Percentiles rank a stretch among this genome's conserved stretches.
Evolutionary conservation across 1,140 invertebrate genomes (phyloP).

Genomic region (Nasonia giraulti): DNA sequence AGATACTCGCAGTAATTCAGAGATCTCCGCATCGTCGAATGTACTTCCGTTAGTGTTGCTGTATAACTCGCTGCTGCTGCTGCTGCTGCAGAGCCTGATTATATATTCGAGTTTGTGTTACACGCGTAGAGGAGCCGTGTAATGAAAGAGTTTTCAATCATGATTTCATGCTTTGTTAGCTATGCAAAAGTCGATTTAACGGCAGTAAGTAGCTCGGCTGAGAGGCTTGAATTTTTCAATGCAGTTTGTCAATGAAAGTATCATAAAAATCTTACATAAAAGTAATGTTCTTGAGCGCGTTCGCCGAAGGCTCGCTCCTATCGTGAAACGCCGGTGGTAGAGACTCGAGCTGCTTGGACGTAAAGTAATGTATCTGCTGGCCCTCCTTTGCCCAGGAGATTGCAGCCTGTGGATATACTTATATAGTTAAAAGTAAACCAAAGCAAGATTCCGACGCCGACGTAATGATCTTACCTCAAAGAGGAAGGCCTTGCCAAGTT

Average conservation of each 20-base stretch:
- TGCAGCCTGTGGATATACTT: constrained; percentile 58
- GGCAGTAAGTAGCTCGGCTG: too few relatives aligned
- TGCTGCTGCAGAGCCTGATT: too few relatives aligned
- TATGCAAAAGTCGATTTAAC: too few relatives aligned
- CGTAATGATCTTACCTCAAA: constrained; percentile 63
- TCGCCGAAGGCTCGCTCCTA: constrained; percentile 58
- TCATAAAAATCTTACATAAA: constrained; percentile 64
- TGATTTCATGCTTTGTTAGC: too few relatives aligned
- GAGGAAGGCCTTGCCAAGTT: constrained; percentile 62
- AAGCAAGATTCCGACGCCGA: neutral
- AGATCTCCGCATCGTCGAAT: neutral
- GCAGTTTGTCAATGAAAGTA: neutral
- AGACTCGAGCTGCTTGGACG: constrained; percentile 59
- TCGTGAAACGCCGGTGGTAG: constrained; percentile 66
- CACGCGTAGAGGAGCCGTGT: neutral
- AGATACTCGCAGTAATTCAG: neutral
- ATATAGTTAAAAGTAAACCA: too few relatives aligned
- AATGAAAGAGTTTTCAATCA: too few relatives aligned
- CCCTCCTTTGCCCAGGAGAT: constrained; percentile 68
- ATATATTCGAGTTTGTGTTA: neutral
- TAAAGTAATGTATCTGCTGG: constrained; percentile 64
- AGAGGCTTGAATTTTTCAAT: too few relatives aligned
- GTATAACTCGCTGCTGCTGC: too few relatives aligned
- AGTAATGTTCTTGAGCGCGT: constrained; percentile 65
- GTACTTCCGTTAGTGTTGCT: constrained; percentile 6